Evolutionary conservation across 2,113 vertebrate species (phyloP).

Genomic region (Dasyornis broadbenti): DNA sequence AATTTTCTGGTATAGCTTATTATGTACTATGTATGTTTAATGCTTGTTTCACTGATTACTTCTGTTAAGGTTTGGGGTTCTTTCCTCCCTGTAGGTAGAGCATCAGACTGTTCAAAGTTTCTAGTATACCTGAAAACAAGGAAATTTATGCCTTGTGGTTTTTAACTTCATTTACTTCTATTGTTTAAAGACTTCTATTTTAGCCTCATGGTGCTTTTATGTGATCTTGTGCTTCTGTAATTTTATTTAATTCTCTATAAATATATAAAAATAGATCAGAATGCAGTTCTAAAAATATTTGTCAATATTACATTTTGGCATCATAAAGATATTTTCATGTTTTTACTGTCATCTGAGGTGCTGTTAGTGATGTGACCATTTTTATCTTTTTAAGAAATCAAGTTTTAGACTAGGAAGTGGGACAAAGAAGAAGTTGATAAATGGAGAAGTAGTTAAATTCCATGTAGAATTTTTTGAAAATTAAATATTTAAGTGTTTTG

Average conservation of each 20-base stretch:
- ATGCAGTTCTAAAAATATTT: background rate
- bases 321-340: background rate
- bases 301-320: background rate
- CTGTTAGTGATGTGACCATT: background rate
- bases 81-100: background rate
- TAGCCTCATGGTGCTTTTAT: background rate
- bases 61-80: background rate
- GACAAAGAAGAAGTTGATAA: background rate
- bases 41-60: background rate
- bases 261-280: background rate
- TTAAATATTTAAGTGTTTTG: background rate
- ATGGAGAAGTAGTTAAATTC: background rate
- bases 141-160: background rate
- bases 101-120: background rate
- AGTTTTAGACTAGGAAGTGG: background rate
- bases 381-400: background rate
- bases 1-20: background rate
- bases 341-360: background rate
- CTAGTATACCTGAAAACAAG: background rate
- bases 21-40: fast-evolving
- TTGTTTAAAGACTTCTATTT: background rate
- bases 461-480: background rate
- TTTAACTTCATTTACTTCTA: background rate
- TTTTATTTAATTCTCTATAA: background rate
- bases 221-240: background rate